These are phyloP conservation scores for Pandemis corylana DNA, from an alignment of 2,888 invertebrate genomes.

Conservation along the genomic window DNA sequence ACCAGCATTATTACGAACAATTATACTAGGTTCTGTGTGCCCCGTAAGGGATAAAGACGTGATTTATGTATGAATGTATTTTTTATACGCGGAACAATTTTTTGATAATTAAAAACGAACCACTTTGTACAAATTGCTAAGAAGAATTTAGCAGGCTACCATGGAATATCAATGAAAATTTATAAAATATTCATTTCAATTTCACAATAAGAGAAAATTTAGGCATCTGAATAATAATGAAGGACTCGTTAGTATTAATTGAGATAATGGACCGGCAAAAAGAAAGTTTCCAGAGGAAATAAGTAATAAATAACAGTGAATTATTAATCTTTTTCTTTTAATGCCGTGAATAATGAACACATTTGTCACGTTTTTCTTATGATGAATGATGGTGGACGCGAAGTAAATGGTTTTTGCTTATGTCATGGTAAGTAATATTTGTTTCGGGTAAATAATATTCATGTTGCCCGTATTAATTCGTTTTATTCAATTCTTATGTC, in stretches of 20 bases:
- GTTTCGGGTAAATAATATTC: neutral
- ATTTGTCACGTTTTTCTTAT: constrained; percentile 13
- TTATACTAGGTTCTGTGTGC: too few species aligned
- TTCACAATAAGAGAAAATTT: constrained; percentile 1
- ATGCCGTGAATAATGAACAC: constrained; percentile 8
- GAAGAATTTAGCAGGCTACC: neutral
- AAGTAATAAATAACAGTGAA: constrained; percentile 3
- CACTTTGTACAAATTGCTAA: neutral
- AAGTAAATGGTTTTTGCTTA: constrained; percentile 8
- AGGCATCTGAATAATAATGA: constrained; percentile 8
- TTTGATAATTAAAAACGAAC: neutral
- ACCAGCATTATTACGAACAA: too few species aligned
- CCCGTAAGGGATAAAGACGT: too few species aligned
- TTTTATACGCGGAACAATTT: neutral
- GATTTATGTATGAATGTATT: too few species aligned
- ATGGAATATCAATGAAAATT: neutral
- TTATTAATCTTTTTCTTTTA: constrained; percentile 4
- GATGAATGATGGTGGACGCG: neutral
- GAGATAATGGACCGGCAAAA: constrained; percentile 12
- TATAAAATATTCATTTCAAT: constrained; percentile 10
- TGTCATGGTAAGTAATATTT: constrained; percentile 2
- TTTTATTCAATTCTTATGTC: neutral
- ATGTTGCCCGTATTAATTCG: neutral
- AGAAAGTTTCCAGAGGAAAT: constrained; percentile 2
- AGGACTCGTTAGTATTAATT: constrained; percentile 23